These are phyloP conservation scores for Iselma pallidipennis DNA, from an alignment of 2,888 invertebrate species.

Conservation along the genomic window DNA sequence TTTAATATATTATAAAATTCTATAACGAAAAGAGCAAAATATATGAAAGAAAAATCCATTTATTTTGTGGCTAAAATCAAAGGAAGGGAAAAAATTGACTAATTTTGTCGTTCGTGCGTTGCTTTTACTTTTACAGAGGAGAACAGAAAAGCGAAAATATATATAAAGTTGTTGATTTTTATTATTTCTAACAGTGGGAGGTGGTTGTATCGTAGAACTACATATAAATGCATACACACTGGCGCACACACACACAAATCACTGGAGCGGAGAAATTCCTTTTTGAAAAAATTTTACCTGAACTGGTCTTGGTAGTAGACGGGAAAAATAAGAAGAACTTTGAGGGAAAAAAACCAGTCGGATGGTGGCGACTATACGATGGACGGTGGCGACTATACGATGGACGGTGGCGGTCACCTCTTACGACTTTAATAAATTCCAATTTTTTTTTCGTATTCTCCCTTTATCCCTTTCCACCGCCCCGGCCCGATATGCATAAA, in stretches of 20 bases:
- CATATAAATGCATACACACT: too few relatives aligned
- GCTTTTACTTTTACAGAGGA: neutral
- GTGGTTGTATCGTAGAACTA: neutral
- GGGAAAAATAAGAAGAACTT: neutral
- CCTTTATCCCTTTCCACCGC: too few relatives aligned
- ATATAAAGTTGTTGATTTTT: neutral
- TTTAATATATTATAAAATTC: too few relatives aligned
- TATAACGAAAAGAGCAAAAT: too few relatives aligned
- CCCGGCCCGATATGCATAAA: too few relatives aligned
- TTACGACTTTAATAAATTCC: neutral
- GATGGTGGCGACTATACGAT: neutral
- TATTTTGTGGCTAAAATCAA: too few relatives aligned
- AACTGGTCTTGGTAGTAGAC: conserved; percentile 11
- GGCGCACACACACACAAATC: conserved; percentile 1
- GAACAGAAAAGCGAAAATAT: neutral
- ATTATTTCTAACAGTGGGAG: neutral
- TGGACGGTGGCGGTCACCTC: too few relatives aligned
- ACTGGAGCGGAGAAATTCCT: conserved; percentile 17
- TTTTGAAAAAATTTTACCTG: conserved; percentile 23
- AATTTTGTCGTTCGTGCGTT: too few relatives aligned
- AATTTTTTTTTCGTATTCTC: neutral
- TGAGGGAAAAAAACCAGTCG: neutral
- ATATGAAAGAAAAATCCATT: too few relatives aligned
- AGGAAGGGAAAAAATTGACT: too few relatives aligned
- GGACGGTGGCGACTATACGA: neutral